Percentiles rank a stretch among this genome's conserved stretches.
phyloP scores from a whole-genome alignment of 2,888 invertebrate genomes.

The Rugalucina vietnamica region DNA sequence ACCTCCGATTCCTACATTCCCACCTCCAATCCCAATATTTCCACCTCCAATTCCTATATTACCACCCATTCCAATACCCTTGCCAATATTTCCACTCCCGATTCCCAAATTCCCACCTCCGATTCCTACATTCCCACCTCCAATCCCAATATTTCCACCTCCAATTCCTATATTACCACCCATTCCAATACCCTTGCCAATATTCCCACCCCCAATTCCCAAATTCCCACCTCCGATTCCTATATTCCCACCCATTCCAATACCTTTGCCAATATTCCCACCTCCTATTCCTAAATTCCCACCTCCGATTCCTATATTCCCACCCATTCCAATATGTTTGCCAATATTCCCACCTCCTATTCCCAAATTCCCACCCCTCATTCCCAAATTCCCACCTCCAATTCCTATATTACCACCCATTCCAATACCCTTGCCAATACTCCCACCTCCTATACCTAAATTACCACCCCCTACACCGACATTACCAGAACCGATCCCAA shows the following conservation, averaged over 20 bases:
- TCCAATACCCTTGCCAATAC: not conserved
- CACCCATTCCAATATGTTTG: too few relatives aligned
- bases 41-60: not conserved
- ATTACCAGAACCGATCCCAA: not conserved
- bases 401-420: slow-evolving; percentile 8
- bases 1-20: not conserved
- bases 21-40: not conserved
- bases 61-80: not conserved
- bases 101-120: too few relatives aligned
- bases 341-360: not conserved
- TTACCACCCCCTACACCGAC: not conserved
- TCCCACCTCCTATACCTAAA: not conserved
- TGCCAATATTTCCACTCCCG: not conserved
- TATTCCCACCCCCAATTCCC: not conserved
- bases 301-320: too few relatives aligned
- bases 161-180: too few relatives aligned
- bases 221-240: too few relatives aligned
- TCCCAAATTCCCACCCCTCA: not conserved
- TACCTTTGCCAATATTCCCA: too few relatives aligned
- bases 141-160: not conserved
- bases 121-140: too few relatives aligned
- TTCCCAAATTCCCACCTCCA: not conserved
- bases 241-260: too few relatives aligned
- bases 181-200: not conserved
- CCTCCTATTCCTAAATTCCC: not conserved